Base-by-base conservation (phyloP, 2,888 invertebrate species). In the Trichopria drosophilae region DNA sequence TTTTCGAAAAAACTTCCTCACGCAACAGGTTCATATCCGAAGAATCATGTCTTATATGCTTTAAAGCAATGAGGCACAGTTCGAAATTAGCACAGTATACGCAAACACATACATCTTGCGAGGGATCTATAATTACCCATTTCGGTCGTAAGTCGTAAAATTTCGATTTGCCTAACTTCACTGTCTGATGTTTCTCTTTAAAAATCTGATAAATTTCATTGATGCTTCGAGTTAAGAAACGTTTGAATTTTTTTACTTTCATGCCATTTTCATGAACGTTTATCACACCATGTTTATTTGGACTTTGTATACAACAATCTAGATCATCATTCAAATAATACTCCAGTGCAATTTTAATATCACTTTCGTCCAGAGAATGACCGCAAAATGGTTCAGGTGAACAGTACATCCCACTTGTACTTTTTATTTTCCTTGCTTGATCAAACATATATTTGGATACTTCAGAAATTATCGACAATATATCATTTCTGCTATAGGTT, bases 271-370 rank as follows among this genome's bases (percentile, higher is more conserved):
- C 31, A 4, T 18, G 6, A 29, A 49, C 29, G 41, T 23, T 46
- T 23, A 52, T 41, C 4, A 31, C 20, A 34, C 53, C 49, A 36
- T 22, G 43, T 47, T 45, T 52, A 40, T 51, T 43, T 6, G 39
- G 26, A 42, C 51, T 50, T 51, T 53, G 61, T 47, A 24, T 59
- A 68, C 73, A 51, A 31, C 34, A 52, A 46, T 53, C 41, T 3
- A 53, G 13, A 42, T 48, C 48, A 39, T 53, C 53, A 32, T 53
- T 39, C 16, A 53, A 32, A 49, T 36, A 53, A 49, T 53, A 53
- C 24, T 51, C 43, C n/a, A n/a, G n/a, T n/a, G 23, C 43, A 10
- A 29, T 19, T 29, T 31, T 12, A 18, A 15, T 10, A 23, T 13
- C 23, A 29, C 19, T 12, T 12, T 43, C 13, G 10, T 19, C 15